Evolutionary conservation across 2,888 invertebrate genomes (phyloP).

Genomic region (Ypsolopha scabrella): DNA sequence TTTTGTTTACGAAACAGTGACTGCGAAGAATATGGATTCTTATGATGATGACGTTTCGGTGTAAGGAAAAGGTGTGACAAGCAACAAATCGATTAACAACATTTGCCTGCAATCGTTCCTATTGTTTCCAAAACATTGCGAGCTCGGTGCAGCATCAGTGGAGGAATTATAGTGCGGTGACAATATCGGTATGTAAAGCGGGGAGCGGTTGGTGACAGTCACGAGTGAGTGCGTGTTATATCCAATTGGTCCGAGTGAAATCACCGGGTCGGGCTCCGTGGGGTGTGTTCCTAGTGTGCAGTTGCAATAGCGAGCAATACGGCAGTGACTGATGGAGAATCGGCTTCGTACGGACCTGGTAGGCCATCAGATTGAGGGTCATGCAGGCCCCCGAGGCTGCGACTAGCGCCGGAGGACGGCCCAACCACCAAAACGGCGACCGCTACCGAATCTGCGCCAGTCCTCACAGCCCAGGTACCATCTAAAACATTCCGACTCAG

Average conservation of each 20-base stretch:
- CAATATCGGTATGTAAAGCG: conserved; percentile 34
- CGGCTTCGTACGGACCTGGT: conserved; percentile 29
- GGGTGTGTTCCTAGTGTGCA: conserved; percentile 39
- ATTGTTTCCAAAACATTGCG: conserved; percentile 56
- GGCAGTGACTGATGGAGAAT: conserved; percentile 55
- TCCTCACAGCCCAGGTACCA: conserved; percentile 52
- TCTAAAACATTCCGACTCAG: conserved; percentile 10
- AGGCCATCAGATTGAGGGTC: conserved; percentile 35
- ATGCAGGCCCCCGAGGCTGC: conserved; percentile 50
- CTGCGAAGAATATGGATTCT: background rate
- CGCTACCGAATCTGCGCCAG: conserved; percentile 39
- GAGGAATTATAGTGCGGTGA: conserved; percentile 37
- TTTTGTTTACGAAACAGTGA: background rate
- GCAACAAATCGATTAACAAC: conserved; percentile 21
- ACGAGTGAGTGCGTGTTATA: conserved; percentile 47
- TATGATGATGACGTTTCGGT: no score
- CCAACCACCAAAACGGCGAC: conserved; percentile 59
- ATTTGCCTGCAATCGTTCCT: conserved; percentile 22
- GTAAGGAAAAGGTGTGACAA: background rate
- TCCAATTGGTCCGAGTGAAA: background rate
- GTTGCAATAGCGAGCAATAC: conserved; percentile 26
- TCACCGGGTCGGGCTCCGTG: background rate
- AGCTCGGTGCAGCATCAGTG: conserved; percentile 33
- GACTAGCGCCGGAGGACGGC: conserved; percentile 34
- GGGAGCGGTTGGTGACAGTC: conserved; percentile 40